Conservation (phyloP, 1,140 invertebrate species). For the Planococcus citri region DNA sequence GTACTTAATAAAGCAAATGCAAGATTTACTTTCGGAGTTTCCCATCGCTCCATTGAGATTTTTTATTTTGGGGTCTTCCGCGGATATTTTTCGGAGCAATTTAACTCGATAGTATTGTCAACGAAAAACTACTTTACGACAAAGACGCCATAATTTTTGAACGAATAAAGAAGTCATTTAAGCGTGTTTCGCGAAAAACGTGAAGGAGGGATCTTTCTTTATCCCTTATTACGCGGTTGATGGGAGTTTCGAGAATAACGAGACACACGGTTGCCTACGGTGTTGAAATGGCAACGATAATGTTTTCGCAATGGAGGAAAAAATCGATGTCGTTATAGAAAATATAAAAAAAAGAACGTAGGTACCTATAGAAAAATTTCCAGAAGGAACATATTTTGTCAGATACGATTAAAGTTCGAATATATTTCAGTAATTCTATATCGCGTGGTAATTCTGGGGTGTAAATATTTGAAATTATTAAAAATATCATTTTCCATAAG, state of each 20-base stretch:
- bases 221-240: constrained; percentile 20
- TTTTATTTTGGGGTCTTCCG: too few species aligned
- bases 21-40: too few species aligned
- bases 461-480: too few species aligned
- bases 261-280: constrained; percentile 17
- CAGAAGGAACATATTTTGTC: too few species aligned
- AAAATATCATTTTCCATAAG: too few species aligned
- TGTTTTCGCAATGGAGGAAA: constrained; percentile 14
- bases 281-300: constrained; percentile 12
- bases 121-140: not conserved
- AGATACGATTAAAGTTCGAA: too few species aligned
- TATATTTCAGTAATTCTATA: too few species aligned
- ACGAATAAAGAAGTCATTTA: constrained; percentile 20
- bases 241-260: constrained; percentile 18
- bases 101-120: not conserved
- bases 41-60: too few species aligned
- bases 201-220: constrained; percentile 15
- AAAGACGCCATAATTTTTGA: constrained; percentile 19
- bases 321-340: constrained; percentile 17
- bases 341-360: constrained; percentile 1
- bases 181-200: constrained; percentile 17
- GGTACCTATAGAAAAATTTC: not conserved
- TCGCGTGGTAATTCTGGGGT: too few species aligned
- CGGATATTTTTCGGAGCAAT: not conserved
- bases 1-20: too few species aligned